Conservation (phyloP, 2,113 vertebrate species). For the Myanophis thanlyinensis region DNA sequence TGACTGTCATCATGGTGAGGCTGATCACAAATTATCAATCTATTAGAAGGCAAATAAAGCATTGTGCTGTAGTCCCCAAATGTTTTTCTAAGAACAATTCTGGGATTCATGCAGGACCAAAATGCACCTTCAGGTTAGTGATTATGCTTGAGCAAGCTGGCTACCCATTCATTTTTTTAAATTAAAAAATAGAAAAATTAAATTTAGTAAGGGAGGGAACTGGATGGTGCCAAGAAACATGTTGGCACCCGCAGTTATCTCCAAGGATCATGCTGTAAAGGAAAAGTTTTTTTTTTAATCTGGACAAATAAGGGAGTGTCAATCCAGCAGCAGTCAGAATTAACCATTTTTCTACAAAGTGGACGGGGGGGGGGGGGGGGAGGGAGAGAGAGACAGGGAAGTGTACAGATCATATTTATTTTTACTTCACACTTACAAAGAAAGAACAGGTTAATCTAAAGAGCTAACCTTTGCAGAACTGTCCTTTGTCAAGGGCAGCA, state of each 20-base stretch:
- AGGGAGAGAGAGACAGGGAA: background rate
- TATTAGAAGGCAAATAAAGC: background rate
- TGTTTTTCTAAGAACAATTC: background rate
- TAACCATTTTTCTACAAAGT: background rate
- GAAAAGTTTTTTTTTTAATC: background rate
- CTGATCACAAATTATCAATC: background rate
- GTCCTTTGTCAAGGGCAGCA: conserved; percentile 70
- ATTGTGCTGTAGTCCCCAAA: background rate
- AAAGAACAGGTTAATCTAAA: background rate
- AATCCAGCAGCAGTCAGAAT: background rate
- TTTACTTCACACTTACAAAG: background rate
- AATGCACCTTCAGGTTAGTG: background rate
- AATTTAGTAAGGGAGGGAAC: background rate
- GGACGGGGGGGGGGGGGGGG: rapidly evolving
- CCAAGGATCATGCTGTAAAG: background rate
- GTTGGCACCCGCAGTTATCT: background rate
- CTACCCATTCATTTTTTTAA: background rate
- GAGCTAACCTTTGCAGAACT: conserved; percentile 81
- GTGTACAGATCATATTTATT: background rate
- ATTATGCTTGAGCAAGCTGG: background rate
- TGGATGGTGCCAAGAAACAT: background rate
- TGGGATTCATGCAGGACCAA: background rate
- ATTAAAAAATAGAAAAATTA: background rate
- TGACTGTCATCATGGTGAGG: background rate
- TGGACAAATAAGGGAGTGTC: background rate